Percentiles rank a stretch among this genome's conserved stretches.
Evolutionary conservation across 2,113 vertebrate genomes (phyloP).

Genomic region (Corythaeola cristata): DNA sequence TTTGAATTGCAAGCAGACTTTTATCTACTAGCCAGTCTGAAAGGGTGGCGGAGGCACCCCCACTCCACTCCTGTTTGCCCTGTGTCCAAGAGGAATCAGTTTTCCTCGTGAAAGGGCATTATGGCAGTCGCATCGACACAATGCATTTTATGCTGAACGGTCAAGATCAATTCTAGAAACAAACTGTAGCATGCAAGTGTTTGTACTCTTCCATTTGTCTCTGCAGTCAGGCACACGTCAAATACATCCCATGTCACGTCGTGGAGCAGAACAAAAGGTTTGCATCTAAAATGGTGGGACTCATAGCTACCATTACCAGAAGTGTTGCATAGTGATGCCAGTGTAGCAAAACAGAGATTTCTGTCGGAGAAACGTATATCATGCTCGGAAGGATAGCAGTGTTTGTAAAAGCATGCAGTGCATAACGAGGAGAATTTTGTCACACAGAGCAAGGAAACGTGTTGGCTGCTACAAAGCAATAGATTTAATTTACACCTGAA

Average conservation of each 20-base stretch:
- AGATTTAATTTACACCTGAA: constrained; percentile 30
- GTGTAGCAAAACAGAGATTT: background rate
- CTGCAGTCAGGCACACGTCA: background rate
- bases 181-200: background rate
- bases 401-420: background rate
- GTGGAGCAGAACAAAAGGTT: background rate
- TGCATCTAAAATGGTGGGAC: background rate
- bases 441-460: background rate
- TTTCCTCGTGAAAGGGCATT: background rate
- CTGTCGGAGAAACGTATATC: background rate
- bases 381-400: background rate
- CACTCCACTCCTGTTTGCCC: background rate
- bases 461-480: background rate
- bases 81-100: background rate
- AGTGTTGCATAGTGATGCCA: background rate
- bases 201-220: background rate
- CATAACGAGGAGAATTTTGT: background rate
- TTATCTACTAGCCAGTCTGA: background rate
- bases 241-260: background rate
- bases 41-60: background rate
- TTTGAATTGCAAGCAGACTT: constrained; percentile 4
- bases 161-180: constrained; percentile 25
- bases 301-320: background rate
- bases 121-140: background rate
- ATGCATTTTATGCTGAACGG: constrained; percentile 9